phyloP scores from a whole-genome alignment of 1,140 invertebrate species.

The roundworm (Caenorhabditis elegans) region DNA sequence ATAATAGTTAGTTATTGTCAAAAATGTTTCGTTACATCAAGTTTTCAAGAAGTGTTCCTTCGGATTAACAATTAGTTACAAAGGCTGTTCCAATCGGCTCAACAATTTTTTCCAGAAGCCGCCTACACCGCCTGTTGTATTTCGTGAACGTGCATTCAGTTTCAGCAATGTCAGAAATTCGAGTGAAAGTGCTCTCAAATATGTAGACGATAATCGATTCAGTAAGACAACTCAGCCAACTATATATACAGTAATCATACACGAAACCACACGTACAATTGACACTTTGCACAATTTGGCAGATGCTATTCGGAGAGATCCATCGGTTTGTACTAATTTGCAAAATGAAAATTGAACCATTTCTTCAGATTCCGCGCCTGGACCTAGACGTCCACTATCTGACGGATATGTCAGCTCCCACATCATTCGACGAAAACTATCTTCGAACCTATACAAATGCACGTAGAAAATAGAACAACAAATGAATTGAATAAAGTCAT shows the following conservation, averaged over 20 bases:
- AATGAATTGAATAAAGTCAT: neutral
- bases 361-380: neutral
- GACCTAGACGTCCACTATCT: neutral
- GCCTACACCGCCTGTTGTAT: neutral
- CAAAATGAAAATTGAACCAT: neutral
- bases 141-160: slow-evolving; percentile 16
- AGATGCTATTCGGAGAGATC: neutral
- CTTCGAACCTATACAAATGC: slow-evolving; percentile 5
- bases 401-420: slow-evolving; percentile 1
- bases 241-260: neutral
- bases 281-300: slow-evolving; percentile 13
- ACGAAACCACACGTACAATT: neutral
- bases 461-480: neutral
- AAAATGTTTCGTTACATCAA: no score
- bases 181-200: slow-evolving; percentile 4
- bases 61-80: no score
- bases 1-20: no score
- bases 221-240: neutral
- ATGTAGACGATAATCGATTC: neutral
- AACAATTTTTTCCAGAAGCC: slow-evolving; percentile 13
- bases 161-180: slow-evolving; percentile 2
- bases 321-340: neutral
- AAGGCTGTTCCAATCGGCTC: no score
- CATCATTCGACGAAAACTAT: slow-evolving; percentile 2
- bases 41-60: no score